Base-by-base conservation (phyloP, 1,140 invertebrate species). In the Atta colombica region DNA sequence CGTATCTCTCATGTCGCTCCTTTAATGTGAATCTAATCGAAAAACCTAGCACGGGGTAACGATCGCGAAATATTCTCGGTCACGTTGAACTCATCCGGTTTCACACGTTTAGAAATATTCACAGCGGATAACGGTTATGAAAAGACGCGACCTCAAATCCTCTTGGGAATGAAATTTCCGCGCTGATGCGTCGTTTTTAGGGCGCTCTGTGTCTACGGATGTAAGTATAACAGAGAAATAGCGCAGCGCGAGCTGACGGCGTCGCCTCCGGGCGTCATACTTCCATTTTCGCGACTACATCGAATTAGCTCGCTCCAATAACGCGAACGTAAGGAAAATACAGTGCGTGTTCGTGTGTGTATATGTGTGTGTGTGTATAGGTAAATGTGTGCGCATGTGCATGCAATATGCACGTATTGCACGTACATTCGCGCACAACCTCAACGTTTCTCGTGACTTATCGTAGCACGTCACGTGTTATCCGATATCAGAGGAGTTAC, bases 401-500 rank as follows among this genome's bases (percentile, higher is more conserved):
- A 8, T 31, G 39, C 14, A 2, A 5, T 16, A 12, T 21, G 2
- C 0, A 14, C n/a, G 10, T 51, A 1, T 21, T 35, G n/a, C 12
- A 28, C 2, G 14, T 49, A 10, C 60, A 8, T 61, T 25, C 31
- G 16, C 55, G 55, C 18, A 28, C 69, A 61, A 31, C 25, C 68
- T 60, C 68, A 31, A 66, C 69, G 21, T 35, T 25, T 75, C 80
- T 60, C 80, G 68, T 84, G 80, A 84, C 69, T 84, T 84, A 84
- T 75, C 69, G 69, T 21, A 25, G 69, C 69, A 75, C 39, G 69
- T 84, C 80, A 84, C 80, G 69, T 75, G 55, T 74, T 84, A 84
- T 84, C 80, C 80, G 80, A 84, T 84, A 84, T 84, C 80, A 63
- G 39, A 18, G 39, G 69, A 84, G 55, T 75, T 84, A 84, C 80